Evolutionary conservation across 2,797 vertebrate species (phyloP), one percentile per base, ranked within the genome.

Genomic region (Chiropotes sagulatus): DNA sequence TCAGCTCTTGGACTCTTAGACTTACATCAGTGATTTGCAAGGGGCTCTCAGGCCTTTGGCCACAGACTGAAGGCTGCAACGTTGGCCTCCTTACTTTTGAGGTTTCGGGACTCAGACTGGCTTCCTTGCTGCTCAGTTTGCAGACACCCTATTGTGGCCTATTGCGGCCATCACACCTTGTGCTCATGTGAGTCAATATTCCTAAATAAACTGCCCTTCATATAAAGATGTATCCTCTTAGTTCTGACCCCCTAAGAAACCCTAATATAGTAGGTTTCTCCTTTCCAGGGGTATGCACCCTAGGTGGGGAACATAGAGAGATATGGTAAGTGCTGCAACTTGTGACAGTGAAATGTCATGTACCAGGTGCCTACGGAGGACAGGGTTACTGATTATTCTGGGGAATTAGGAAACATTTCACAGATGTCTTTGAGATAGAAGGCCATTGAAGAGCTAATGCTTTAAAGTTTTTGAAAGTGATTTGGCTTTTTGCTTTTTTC

Each of bases 391-490:
- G 14, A 24, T 50, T 39, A 30, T 44, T 48, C 12, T 15, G 26
- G 50, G 58, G 28, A 79, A 78, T 73, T 72, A 85, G 54, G 33
- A 81, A 82, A 67, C 6, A 20, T 24, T 33, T 85, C 41, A 17
- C 33, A 85, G 64, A 30, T 33, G 39, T 58, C 82, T 90, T 50
- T 57, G 50, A 46, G 46, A 67, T 1, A 72, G 19, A 44, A 64
- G 8, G 52, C 3, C 33, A 75, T 6, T 13, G 33, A 93, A 41
- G 24, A 90, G 8, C 14, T 33, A 22, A 11, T 41, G 3, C 39
- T 94, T 81, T 87, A 41, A 90, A 90, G 22, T n/a, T 95, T 83
- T 78, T 52, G 26, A 58, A 95, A 87, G 82, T 78, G 9, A 78
- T 36, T 83, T 80, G n/a, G 28, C 26, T 33, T 54, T 87, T 67